Evolutionary conservation across 2,797 vertebrate genomes (phyloP), one percentile per base, ranked within the genome.

Genomic region (Sebastes hubbsi): DNA sequence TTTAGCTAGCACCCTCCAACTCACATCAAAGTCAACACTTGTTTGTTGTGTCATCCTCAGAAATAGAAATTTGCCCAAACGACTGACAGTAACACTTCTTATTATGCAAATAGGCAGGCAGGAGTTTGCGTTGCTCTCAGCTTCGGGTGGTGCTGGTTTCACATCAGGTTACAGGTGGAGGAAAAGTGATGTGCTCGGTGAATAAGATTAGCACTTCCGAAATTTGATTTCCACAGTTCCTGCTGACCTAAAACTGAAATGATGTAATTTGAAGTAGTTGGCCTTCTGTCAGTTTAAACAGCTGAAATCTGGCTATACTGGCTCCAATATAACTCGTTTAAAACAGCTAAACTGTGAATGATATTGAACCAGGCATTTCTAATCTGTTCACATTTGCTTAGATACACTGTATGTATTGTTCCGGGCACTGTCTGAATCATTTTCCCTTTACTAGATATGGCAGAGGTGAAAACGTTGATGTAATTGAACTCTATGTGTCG

Each of bases 1-100:
- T 91, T 77, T 38, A 72, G 77, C 85, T 63, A 59, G 81, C 76
- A 80, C 74, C 83, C 79, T 82, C 69, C 24, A 88, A 85, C 84
- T 83, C 79, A 30, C 85, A 92, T 93, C 91, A 94, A 92, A 93
- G 91, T 79, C 88, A 59, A 54, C 71, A 22, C 72, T 80, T 87
- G 82, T 90, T 91, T 90, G 86, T 91, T 86, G 77, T 91, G 88
- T 88, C 83, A 80, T 81, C 81, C 77, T 87, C 24, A 66, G 86
- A 90, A 91, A 88, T 36, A 90, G 80, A 89, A 79, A 80, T 88
- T 91, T 84, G 75, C 71, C 83, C 75, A 86, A 88, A 89, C 81
- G 78, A 86, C 75, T 73, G 83, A 80, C 83, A 83, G 75, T 34
- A 67, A 82, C 65, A 30, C 30, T 64, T 78, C 55, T 80, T 69